Evolutionary conservation across 2,797 vertebrate species (phyloP).

Genomic region (Echiichthys vipera): DNA sequence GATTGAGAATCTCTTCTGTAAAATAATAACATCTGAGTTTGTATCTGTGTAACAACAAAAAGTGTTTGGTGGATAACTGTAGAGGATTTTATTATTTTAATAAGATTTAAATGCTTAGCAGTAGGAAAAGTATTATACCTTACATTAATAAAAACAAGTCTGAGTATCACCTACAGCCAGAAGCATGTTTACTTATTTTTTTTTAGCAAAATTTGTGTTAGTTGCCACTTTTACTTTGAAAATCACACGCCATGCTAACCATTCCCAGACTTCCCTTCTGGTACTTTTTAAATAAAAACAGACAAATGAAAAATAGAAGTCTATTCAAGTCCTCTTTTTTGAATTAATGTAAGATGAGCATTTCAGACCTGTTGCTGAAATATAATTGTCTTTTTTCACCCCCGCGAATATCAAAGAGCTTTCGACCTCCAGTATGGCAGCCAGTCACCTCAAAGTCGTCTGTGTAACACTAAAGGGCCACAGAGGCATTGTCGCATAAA

Average conservation of each 20-base stretch:
- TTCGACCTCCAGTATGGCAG: slow-evolving; percentile 49
- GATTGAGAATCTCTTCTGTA: not conserved
- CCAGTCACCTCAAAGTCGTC: not conserved
- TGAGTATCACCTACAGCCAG: not conserved
- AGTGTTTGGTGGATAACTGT: not conserved
- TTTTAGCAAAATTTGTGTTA: not conserved
- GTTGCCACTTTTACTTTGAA: slow-evolving; percentile 5
- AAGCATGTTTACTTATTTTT: not conserved
- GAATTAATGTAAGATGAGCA: not conserved
- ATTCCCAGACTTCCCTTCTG: not conserved
- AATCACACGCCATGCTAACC: not conserved
- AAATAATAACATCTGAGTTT: not conserved
- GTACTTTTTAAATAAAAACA: not conserved
- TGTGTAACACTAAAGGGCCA: not conserved
- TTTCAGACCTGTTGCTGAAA: not conserved
- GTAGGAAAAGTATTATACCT: not conserved
- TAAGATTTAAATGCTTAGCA: not conserved
- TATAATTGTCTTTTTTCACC: not conserved
- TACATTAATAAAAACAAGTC: not conserved
- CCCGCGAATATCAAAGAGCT: not conserved
- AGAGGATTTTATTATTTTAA: not conserved
- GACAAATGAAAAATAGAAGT: not conserved
- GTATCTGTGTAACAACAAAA: not conserved
- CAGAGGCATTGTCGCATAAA: not conserved
- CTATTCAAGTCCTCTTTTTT: not conserved